phyloP scores from a whole-genome alignment of 2,888 invertebrate species.

The Crematogaster levior region DNA sequence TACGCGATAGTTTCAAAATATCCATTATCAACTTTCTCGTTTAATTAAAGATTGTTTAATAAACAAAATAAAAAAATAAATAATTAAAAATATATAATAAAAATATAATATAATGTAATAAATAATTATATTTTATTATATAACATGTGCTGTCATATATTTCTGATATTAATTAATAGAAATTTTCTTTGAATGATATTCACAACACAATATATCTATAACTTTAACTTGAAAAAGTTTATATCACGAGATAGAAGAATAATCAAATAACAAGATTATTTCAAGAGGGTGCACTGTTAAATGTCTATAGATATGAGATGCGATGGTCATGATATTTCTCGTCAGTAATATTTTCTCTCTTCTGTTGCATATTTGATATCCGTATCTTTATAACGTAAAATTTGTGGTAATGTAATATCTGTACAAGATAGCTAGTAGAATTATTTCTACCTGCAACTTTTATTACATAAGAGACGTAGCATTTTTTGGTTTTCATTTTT shows the following conservation, averaged over 20 bases:
- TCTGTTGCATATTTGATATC: neutral
- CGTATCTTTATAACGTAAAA: neutral
- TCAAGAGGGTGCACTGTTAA: neutral
- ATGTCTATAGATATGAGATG: neutral
- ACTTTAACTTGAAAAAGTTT: too few relatives aligned
- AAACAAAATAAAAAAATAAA: too few relatives aligned
- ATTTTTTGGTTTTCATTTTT: neutral
- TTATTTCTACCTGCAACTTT: neutral
- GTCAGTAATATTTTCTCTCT: neutral
- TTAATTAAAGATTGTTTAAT: slow-evolving; percentile 2
- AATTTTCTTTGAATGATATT: neutral
- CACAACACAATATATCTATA: neutral
- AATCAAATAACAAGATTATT: neutral
- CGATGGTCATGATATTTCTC: too few relatives aligned
- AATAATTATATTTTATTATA: neutral
- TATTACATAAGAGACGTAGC: neutral
- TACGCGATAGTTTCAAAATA: slow-evolving; percentile 49
- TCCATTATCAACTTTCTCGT: slow-evolving; percentile 19
- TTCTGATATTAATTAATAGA: neutral
- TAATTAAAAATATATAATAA: too few relatives aligned
- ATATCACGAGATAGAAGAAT: too few relatives aligned
- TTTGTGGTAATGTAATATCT: neutral
- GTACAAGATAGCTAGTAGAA: neutral
- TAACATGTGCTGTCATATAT: neutral
- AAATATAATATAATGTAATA: too few relatives aligned